phyloP scores from a whole-genome alignment of 2,113 vertebrate genomes.

The Pogona vitticeps region DNA sequence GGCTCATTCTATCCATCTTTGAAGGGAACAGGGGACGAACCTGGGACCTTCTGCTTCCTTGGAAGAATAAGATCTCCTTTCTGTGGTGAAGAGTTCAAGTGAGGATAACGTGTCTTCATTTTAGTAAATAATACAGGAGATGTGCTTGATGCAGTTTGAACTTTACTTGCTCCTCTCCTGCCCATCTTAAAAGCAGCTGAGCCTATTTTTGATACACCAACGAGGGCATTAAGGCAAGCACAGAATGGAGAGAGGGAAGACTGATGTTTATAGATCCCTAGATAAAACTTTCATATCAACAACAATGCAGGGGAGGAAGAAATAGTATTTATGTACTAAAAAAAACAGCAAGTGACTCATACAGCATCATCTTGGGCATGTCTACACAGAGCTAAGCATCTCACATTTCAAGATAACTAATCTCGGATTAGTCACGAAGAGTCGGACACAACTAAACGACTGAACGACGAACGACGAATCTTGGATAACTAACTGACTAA shows the following conservation, averaged over 20 bases:
- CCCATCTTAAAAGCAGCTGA: not conserved
- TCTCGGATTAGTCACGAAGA: too few species aligned
- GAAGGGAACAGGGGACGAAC: not conserved
- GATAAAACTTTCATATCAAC: too few species aligned
- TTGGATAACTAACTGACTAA: too few species aligned
- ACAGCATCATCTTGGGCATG: too few species aligned
- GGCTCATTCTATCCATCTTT: not conserved
- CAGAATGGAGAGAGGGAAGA: not conserved
- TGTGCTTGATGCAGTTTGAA: not conserved
- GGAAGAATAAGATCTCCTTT: not conserved
- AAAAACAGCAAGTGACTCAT: too few species aligned
- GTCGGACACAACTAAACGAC: too few species aligned
- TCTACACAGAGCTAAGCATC: too few species aligned
- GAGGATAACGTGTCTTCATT: not conserved
- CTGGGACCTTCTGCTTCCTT: not conserved
- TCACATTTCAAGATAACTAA: too few species aligned
- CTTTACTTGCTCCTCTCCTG: not conserved
- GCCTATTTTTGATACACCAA: too few species aligned
- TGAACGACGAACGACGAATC: too few species aligned
- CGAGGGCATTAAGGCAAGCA: too few species aligned
- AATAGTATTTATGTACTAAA: not conserved
- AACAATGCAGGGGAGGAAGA: too few species aligned
- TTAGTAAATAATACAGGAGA: conserved; percentile 2
- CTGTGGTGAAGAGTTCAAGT: not conserved
- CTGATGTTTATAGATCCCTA: not conserved